Percentiles rank a stretch among this genome's conserved stretches.
These are phyloP conservation scores for Episyrphus balteatus DNA, from an alignment of 1,140 invertebrate genomes.

Conservation along the genomic window DNA sequence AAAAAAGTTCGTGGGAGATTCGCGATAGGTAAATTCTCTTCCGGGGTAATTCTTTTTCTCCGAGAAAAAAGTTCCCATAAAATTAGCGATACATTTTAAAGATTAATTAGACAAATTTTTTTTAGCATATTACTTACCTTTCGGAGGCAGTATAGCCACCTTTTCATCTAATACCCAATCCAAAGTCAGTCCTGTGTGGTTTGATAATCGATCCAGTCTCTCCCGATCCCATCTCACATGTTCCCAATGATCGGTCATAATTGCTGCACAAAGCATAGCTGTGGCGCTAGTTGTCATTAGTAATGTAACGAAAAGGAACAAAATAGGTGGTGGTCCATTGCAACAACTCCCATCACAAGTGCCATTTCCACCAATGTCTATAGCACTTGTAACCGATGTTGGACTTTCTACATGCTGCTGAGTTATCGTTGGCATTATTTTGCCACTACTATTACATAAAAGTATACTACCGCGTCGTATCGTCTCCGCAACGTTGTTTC, in stretches of 20 bases:
- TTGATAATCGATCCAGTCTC: constrained; percentile 42
- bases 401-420: not conserved
- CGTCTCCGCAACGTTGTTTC: constrained; percentile 2
- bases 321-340: constrained; percentile 29
- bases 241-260: constrained; percentile 81
- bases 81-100: too few relatives aligned
- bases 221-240: constrained; percentile 61
- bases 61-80: too few relatives aligned
- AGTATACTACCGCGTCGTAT: constrained; percentile 31
- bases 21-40: too few relatives aligned
- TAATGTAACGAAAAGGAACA: constrained; percentile 33
- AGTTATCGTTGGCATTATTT: constrained; percentile 13
- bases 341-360: constrained; percentile 15
- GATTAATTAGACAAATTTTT: too few relatives aligned
- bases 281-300: constrained; percentile 51
- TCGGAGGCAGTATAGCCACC: constrained; percentile 41
- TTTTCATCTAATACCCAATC: constrained; percentile 54
- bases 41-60: too few relatives aligned
- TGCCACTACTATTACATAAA: constrained; percentile 30
- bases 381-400: not conserved
- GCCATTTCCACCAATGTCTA: not conserved
- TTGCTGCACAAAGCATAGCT: constrained; percentile 65
- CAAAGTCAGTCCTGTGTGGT: constrained; percentile 38
- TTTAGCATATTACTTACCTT: constrained; percentile 19
- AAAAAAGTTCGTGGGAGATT: too few relatives aligned